phyloP scores from a whole-genome alignment of 2,888 invertebrate species.

The Lydus trimaculatus region DNA sequence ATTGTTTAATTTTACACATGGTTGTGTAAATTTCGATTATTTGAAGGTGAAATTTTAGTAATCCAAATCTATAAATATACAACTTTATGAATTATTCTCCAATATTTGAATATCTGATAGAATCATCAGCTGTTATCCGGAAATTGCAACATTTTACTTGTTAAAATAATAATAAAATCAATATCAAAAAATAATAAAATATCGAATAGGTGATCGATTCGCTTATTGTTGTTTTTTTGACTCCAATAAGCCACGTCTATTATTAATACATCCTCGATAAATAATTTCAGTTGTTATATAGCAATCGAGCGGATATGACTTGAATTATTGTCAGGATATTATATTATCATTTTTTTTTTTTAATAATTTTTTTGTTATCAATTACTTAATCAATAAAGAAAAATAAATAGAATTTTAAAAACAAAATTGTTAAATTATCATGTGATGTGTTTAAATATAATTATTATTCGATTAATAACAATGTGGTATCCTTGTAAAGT shows the following conservation, averaged over 20 bases:
- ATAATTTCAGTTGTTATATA: slow-evolving; percentile 33
- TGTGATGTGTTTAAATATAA: slow-evolving; percentile 26
- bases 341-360: no score
- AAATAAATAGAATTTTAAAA: no score
- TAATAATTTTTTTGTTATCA: slow-evolving; percentile 19
- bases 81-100: no score
- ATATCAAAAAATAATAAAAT: not conserved
- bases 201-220: slow-evolving; percentile 19
- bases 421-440: slow-evolving; percentile 1
- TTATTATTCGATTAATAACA: slow-evolving; percentile 12
- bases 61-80: no score
- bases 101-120: no score
- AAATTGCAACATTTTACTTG: not conserved
- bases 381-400: no score
- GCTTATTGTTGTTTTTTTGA: slow-evolving; percentile 17
- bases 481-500: slow-evolving; percentile 59
- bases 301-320: slow-evolving; percentile 30
- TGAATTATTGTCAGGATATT: no score
- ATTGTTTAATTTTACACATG: no score
- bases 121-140: not conserved
- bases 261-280: slow-evolving; percentile 39
- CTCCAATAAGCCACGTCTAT: slow-evolving; percentile 4
- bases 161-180: not conserved
- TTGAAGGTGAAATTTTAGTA: no score
- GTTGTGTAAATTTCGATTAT: no score